Evolutionary conservation across 2,888 invertebrate species (phyloP), one percentile per base, ranked within the genome.

Genomic region (Carterocephalus palaemon): DNA sequence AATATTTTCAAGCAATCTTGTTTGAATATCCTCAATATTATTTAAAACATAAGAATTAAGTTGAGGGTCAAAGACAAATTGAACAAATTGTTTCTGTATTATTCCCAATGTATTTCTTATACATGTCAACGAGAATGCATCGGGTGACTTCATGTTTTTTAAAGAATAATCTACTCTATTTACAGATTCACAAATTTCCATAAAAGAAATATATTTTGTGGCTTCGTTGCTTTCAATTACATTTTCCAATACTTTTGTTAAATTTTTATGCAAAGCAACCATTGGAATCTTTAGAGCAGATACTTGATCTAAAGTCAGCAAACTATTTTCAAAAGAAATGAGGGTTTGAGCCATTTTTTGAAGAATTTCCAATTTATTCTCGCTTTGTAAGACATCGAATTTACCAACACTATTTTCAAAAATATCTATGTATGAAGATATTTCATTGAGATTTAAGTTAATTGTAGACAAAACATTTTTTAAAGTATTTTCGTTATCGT

Each of bases 211-310:
- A 56, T 86, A 86, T 66, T 84, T 83, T 5, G 61, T 65, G 1
- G 76, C 67, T 15, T 85, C 79, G 51, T 86, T 84, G 53, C 75
- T 75, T 53, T 90, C 89, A 41, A 90, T 78, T 2, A 90, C 88
- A 49, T 88, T 88, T 63, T 90, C 89, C 41, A 90, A 75, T 5
- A 89, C 68, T 52, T 86, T 85, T 0, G 90, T 89, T 9, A 90
- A 64, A 53, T 88, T 64, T 79, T 88, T 76, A 68, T 90, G 65
- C 72, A 84, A 72, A 49, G 70, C 24, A 55, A 70, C 56, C 80
- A 83, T 67, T 29, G 75, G 56, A 12, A 46, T 53, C 52, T 79
- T 77, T 6, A 81, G 47, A 46, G 67, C 60, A 10, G 75, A 66
- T 24, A 74, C 55, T 2, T 52, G 29, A 47, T 81, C 76, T 45